Conservation (phyloP, 1,140 invertebrate species). For the Aporrectodea caliginosa region DNA sequence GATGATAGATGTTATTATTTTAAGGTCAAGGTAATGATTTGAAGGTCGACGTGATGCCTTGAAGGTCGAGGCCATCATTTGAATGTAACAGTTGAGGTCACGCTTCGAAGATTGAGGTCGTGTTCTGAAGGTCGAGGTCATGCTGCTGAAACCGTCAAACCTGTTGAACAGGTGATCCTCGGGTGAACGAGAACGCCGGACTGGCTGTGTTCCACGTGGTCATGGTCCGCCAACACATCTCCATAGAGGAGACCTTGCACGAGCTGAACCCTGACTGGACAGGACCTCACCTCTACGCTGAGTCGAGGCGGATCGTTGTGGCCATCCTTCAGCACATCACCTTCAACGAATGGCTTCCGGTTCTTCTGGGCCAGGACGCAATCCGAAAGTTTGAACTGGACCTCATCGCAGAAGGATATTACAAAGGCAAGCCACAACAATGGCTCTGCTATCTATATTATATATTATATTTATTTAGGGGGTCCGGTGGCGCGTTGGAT, state of each 20-base stretch:
- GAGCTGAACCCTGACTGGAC: constrained; percentile 68
- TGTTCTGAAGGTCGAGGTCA: too few species aligned
- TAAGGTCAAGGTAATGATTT: too few species aligned
- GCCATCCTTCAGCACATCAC: constrained; percentile 36
- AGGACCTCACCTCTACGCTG: constrained; percentile 69
- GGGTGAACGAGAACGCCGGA: constrained; percentile 70
- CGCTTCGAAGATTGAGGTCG: too few species aligned
- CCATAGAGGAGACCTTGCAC: constrained; percentile 39
- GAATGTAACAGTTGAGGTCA: too few species aligned
- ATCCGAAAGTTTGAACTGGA: constrained; percentile 64
- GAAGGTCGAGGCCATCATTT: too few species aligned
- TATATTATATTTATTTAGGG: too few species aligned
- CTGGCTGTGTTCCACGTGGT: constrained; percentile 53
- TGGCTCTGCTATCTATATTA: too few species aligned
- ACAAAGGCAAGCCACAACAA: not conserved
- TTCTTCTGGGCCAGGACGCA: constrained; percentile 16
- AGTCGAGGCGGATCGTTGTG: constrained; percentile 48
- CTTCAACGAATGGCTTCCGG: constrained; percentile 51
- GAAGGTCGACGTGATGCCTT: too few species aligned
- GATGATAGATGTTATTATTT: too few species aligned
- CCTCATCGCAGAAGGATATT: not conserved
- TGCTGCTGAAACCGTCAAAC: too few species aligned
- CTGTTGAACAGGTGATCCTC: constrained; percentile 72
- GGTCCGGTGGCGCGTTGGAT: too few species aligned
- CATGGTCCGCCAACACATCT: constrained; percentile 49